phyloP scores from a whole-genome alignment of 2,797 vertebrate species.

The Hyperoplus immaculatus region DNA sequence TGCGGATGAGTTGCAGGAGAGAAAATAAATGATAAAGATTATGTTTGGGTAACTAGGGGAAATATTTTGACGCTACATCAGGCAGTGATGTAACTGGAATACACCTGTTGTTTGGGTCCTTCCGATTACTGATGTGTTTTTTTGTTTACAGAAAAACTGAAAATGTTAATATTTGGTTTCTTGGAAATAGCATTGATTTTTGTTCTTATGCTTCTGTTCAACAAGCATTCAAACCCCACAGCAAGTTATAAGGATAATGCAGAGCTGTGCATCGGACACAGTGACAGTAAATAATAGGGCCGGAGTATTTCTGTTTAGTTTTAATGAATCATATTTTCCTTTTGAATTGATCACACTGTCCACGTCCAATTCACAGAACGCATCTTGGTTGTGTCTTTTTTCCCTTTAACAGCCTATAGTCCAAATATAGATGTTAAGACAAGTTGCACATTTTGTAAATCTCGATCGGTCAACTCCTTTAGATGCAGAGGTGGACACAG shows the following conservation, averaged over 20 bases:
- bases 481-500: background rate
- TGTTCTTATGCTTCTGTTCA: constrained; percentile 15
- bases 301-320: background rate
- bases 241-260: background rate
- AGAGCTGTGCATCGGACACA: background rate
- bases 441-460: too few relatives aligned
- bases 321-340: background rate
- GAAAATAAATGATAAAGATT: constrained; percentile 36
- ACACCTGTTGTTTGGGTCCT: constrained; percentile 32
- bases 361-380: background rate
- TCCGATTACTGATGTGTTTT: background rate
- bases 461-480: background rate
- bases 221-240: constrained; percentile 5
- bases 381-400: background rate
- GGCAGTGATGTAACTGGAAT: constrained; percentile 18
- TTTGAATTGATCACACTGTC: background rate
- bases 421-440: background rate
- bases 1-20: constrained; percentile 40
- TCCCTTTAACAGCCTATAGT: background rate
- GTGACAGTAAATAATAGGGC: constrained; percentile 22
- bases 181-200: constrained; percentile 5
- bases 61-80: constrained; percentile 22
- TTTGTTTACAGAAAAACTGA: background rate
- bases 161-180: background rate
- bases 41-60: constrained; percentile 29